Evolutionary conservation across 2,888 invertebrate species (phyloP), one percentile per base, ranked within the genome.

Genomic region (Ophioninae sp.): DNA sequence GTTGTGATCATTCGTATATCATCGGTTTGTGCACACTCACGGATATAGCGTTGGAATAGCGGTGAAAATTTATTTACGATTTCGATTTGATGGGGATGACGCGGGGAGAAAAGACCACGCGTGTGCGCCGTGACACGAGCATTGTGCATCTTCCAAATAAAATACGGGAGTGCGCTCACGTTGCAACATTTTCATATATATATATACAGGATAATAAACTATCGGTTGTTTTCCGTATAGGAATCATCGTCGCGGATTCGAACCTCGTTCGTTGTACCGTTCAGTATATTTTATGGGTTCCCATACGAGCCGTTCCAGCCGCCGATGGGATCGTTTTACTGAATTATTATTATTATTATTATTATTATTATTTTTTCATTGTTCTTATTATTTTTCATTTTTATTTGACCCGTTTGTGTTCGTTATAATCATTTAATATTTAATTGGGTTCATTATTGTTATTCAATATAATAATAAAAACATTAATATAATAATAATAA

Each of bases 191-290:
- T 30, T 20, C 58, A 59, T 59, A 20, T 20, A 20, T 59, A n/a
- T 20, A 41, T 23, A 23, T 39, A 41, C 63, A 30, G 56, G 64
- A 44, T 64, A 68, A 63, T 79, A 83, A 80, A 80, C 80, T 73
- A 63, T 77, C 73, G 73, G 23, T 39, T 67, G 71, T 17, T 79
- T 83, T 65, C 72, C 41, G 51, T 83, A 76, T 72, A 76, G 76
- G 20, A 20, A 59, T 59, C 58, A 79, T 83, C 41, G 67, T 61
- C 65, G 69, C 68, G 51, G 58, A 64, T 74, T 74, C 58, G 17
- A 23, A 41, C 3, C 64, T 30, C 63, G 30, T 71, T 23, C 61
- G 58, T 51, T 51, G 51, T 17, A 61, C 56, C 51, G 71, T 69
- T 78, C 56, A 61, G 58, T 51, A 39, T 56, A 51, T 69, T 56